Conservation (phyloP, 2,113 vertebrate species). For the Hiodon alosoides region DNA sequence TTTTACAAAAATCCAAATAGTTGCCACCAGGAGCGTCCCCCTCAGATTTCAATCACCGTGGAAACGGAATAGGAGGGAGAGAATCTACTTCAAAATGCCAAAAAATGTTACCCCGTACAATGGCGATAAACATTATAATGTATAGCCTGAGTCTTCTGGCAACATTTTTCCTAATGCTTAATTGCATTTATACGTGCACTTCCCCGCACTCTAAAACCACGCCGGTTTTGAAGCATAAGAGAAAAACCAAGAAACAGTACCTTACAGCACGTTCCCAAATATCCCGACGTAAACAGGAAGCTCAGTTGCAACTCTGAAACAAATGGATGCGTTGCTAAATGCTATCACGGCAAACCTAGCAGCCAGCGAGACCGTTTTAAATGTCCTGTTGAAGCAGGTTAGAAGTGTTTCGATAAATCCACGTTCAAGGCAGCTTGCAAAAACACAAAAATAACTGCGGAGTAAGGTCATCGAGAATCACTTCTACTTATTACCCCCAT, state of each 20-base stretch:
- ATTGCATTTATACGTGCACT: too few species aligned
- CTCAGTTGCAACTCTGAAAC: slow-evolving; percentile 46
- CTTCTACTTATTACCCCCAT: too few species aligned
- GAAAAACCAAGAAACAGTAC: slow-evolving; percentile 16
- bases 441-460: background rate
- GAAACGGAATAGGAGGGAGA: background rate
- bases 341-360: background rate
- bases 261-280: slow-evolving; percentile 49
- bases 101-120: too few species aligned
- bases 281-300: slow-evolving; percentile 69
- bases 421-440: background rate
- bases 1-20: background rate
- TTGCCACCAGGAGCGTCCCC: background rate
- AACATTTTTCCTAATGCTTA: too few species aligned
- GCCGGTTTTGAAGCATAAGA: background rate
- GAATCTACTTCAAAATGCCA: too few species aligned
- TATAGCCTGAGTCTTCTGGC: too few species aligned
- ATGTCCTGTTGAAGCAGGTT: background rate
- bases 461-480: background rate
- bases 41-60: background rate
- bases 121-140: too few species aligned
- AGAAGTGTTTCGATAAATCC: background rate
- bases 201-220: too few species aligned
- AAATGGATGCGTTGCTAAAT: slow-evolving; percentile 50
- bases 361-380: background rate